phyloP scores from a whole-genome alignment of 2,888 invertebrate genomes.

The Onthophagus sagittarius region DNA sequence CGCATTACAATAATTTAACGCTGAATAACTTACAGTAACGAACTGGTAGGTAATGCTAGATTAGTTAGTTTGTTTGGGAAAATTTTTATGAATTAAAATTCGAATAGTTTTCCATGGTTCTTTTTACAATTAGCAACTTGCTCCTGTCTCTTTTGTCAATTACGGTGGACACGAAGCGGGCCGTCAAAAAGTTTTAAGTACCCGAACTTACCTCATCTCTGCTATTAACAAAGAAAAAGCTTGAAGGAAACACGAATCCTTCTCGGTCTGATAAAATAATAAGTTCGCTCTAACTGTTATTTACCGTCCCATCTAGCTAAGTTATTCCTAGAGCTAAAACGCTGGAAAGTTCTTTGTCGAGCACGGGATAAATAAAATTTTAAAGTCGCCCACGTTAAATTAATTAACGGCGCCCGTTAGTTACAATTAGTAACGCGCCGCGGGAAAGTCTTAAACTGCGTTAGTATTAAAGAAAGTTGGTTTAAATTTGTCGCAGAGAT shows the following conservation, averaged over 20 bases:
- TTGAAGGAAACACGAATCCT: not conserved
- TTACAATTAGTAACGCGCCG: not conserved
- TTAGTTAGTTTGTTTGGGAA: too few species aligned
- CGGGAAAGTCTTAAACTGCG: not conserved
- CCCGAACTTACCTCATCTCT: not conserved
- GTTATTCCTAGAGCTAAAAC: not conserved
- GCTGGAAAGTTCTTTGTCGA: not conserved
- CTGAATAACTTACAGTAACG: too few species aligned
- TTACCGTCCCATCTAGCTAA: not conserved
- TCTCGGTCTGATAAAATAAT: not conserved
- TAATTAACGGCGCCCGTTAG: not conserved
- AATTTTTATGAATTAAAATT: too few species aligned
- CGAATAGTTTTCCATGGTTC: too few species aligned
- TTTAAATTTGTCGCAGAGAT: not conserved
- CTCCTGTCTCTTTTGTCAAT: not conserved
- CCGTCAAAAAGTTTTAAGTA: not conserved
- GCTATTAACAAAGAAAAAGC: not conserved
- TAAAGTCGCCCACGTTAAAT: not conserved
- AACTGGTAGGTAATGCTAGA: too few species aligned
- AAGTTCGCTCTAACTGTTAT: not conserved
- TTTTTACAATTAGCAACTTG: not conserved
- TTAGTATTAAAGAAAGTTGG: not conserved
- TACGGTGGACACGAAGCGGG: not conserved
- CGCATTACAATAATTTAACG: too few species aligned
- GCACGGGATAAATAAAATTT: not conserved